Evolutionary conservation across 2,797 vertebrate genomes (phyloP).

Genomic region (Crocidura indochinensis): DNA sequence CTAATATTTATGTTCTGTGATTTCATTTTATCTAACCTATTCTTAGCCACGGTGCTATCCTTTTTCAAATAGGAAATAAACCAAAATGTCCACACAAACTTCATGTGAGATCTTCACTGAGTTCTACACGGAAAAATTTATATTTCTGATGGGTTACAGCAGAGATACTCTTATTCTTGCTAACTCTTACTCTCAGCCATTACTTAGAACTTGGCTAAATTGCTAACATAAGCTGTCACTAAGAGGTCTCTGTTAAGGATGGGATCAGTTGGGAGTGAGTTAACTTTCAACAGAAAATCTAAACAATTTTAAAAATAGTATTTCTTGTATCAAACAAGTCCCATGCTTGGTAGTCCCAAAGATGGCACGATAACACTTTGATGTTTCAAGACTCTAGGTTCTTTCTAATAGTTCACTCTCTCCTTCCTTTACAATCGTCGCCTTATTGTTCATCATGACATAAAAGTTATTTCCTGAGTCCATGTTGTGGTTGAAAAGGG

Average conservation of each 20-base stretch:
- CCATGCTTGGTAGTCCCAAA: not conserved
- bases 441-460: not conserved
- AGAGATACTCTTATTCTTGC: slow-evolving; percentile 3
- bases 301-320: not conserved
- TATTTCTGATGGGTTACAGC: not conserved
- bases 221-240: not conserved
- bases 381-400: not conserved
- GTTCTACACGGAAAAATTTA: slow-evolving; percentile 24
- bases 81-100: slow-evolving; percentile 18
- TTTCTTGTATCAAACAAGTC: not conserved
- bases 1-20: not conserved
- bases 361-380: not conserved
- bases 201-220: not conserved
- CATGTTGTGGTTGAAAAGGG: not conserved
- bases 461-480: not conserved
- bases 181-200: not conserved
- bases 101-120: slow-evolving; percentile 6
- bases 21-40: not conserved
- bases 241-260: slow-evolving; percentile 6
- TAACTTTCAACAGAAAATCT: not conserved
- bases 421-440: not conserved
- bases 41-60: not conserved
- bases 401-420: not conserved
- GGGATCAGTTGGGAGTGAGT: not conserved
- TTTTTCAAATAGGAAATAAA: slow-evolving; percentile 41